Evolutionary conservation across 2,888 invertebrate genomes (phyloP).

Genomic region (Eupithecia dodoneata): DNA sequence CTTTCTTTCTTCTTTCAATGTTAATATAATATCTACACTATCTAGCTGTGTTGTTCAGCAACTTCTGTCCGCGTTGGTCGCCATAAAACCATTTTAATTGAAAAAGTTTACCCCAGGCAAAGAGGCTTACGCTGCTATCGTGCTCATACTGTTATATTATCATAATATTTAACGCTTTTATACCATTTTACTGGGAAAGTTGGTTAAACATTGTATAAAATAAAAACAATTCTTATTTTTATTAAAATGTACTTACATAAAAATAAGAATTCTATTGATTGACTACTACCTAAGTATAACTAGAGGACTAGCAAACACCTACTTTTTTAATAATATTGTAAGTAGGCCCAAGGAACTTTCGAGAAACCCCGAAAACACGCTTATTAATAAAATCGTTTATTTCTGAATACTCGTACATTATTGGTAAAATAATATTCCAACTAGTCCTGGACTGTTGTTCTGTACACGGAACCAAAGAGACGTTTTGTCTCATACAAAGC

Average conservation of each 20-base stretch:
- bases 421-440: not conserved
- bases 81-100: slow-evolving; percentile 50
- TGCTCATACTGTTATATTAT: slow-evolving; percentile 21
- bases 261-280: no score
- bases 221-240: not conserved
- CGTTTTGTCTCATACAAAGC: not conserved
- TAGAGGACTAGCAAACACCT: not conserved
- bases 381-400: not conserved
- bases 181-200: slow-evolving; percentile 2
- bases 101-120: slow-evolving; percentile 43
- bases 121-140: slow-evolving; percentile 42
- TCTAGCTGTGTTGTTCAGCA: slow-evolving; percentile 16
- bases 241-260: no score
- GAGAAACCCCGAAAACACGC: not conserved
- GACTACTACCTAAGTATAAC: no score
- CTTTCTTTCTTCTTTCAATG: no score
- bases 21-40: not conserved
- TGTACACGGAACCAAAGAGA: not conserved
- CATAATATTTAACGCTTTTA: slow-evolving; percentile 24
- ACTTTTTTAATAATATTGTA: not conserved
- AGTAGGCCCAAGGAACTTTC: not conserved
- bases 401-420: no score
- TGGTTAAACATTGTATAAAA: not conserved
- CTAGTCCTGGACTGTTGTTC: not conserved
- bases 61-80: slow-evolving; percentile 28